Conservation (phyloP, 2,113 vertebrate genomes). For the Macrotus californicus region DNA sequence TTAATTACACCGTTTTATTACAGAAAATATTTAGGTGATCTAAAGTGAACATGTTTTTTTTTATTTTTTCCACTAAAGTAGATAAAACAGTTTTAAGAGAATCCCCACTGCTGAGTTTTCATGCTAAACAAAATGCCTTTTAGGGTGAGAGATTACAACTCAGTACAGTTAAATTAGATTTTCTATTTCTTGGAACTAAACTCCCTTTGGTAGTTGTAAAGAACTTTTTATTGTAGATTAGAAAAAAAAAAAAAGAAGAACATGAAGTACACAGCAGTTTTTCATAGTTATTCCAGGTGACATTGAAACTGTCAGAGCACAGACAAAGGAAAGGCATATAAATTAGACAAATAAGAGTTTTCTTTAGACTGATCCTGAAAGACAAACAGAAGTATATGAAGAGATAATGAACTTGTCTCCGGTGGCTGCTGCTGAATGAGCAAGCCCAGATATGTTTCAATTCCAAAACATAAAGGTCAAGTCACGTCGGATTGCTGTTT, state of each 20-base stretch:
- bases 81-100: slow-evolving; percentile 64
- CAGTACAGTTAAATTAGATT: slow-evolving; percentile 81
- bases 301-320: slow-evolving; percentile 83
- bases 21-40: slow-evolving; percentile 30
- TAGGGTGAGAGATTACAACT: slow-evolving; percentile 77
- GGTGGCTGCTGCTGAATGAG: slow-evolving; percentile 54
- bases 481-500: slow-evolving; percentile 19
- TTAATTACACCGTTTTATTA: neutral
- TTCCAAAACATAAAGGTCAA: slow-evolving; percentile 30
- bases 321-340: slow-evolving; percentile 73
- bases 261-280: slow-evolving; percentile 84
- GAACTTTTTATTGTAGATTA: slow-evolving; percentile 67
- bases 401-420: slow-evolving; percentile 69
- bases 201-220: slow-evolving; percentile 77
- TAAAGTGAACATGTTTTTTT: slow-evolving; percentile 40
- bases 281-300: slow-evolving; percentile 92
- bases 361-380: slow-evolving; percentile 69
- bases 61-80: slow-evolving; percentile 63
- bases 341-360: slow-evolving; percentile 80
- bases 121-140: slow-evolving; percentile 73
- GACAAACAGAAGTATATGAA: slow-evolving; percentile 62
- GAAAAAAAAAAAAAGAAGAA: slow-evolving; percentile 70
- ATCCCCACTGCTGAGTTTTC: slow-evolving; percentile 70
- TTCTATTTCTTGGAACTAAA: slow-evolving; percentile 78
- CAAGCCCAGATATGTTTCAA: slow-evolving; percentile 52